Evolutionary conservation across 2,888 invertebrate genomes (phyloP), one percentile per base, ranked within the genome.

Genomic region (Synanthedon formicaeformis): DNA sequence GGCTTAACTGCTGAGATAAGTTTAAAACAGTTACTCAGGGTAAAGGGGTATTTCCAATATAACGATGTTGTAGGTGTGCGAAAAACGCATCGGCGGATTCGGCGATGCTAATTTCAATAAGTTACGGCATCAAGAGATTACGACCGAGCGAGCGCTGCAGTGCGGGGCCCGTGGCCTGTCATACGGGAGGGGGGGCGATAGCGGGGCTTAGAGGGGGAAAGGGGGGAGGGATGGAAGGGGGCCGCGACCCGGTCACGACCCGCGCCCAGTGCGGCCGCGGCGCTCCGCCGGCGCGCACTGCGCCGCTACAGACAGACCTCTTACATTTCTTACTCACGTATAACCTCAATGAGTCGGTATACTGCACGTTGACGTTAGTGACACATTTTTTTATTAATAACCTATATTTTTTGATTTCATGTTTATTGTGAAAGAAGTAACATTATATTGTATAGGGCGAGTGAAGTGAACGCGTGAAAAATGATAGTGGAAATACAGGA

Each of bases 401-500:
- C n/a, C 45, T 13, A 45, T 45, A 45, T 45, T 45, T 45, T 45
- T 45, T 45, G 45, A 45, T 14, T 45, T 45, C n/a, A 13, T 45
- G 45, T 45, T 12, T 45, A 45, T 45, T 45, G 34, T 34, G 34
- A 34, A 34, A 34, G 23, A 10, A 34, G 10, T 34, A 34, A 34
- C 34, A 34, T 34, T 13, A 55, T 45, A 50, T 53, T 45, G 13
- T 45, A 45, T 34, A 50, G 49, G 48, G 52, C 48, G 65, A 58
- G 63, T 55, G 52, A 53, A 60, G 63, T 55, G 52, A 53, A 60
- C 58, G 61, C 60, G 56, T 59, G 67, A 79, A 75, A 34, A 66
- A 86, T 86, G 86, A 85, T 86, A 76, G 85, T 86, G 76, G 86
- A 86, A 73, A 84, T 86, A 61, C 81, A 81, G 63, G 86, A 86